A percentile compares a stretch with the other conserved stretches of the same genome.
These are phyloP conservation scores for Gari tellinella DNA, from an alignment of 2,888 invertebrate species.

Conservation along the genomic window DNA sequence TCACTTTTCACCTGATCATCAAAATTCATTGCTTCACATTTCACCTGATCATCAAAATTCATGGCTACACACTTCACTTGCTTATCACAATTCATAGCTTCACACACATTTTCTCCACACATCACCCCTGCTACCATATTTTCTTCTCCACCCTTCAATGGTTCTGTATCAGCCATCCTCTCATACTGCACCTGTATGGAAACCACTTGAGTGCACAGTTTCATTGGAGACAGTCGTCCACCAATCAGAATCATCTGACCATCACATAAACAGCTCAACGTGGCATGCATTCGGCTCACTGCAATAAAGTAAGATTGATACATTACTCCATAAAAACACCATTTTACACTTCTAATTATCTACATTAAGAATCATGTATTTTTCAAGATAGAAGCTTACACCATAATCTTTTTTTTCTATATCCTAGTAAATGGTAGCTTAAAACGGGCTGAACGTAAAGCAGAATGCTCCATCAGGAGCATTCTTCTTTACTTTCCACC, in stretches of 20 bases:
- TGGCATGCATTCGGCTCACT: slow-evolving; percentile 78
- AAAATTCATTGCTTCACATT: background rate
- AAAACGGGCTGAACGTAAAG: too few relatives aligned
- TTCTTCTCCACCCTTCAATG: background rate
- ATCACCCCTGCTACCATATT: background rate
- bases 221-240: slow-evolving; percentile 83
- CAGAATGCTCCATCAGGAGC: too few relatives aligned
- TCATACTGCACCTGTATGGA: slow-evolving; percentile 22
- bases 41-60: slow-evolving; percentile 3
- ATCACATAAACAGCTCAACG: slow-evolving; percentile 64
- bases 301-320: slow-evolving; percentile 32
- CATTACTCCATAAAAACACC: background rate
- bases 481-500: too few relatives aligned
- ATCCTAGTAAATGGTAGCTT: too few relatives aligned
- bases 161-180: slow-evolving; percentile 2
- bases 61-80: slow-evolving; percentile 6
- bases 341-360: too few relatives aligned
- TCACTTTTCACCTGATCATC: background rate
- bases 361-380: too few relatives aligned
- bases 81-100: slow-evolving; percentile 1
- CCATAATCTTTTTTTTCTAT: too few relatives aligned
- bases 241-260: slow-evolving; percentile 80
- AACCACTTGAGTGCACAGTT: slow-evolving; percentile 60
- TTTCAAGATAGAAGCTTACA: too few relatives aligned
- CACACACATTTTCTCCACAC: background rate